Conservation (phyloP, 1,140 invertebrate species). For the Brachionus calyciflorus region DNA sequence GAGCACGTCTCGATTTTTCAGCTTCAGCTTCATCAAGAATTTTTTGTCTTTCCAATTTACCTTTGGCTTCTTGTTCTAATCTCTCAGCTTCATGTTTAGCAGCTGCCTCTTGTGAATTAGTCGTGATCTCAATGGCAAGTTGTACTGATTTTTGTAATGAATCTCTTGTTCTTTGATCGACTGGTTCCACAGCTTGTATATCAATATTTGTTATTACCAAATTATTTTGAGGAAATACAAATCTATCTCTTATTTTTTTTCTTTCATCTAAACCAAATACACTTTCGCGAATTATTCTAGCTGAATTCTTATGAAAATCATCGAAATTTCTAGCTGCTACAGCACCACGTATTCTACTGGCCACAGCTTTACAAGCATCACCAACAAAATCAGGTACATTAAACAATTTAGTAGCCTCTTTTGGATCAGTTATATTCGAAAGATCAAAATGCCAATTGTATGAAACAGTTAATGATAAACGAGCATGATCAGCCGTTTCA, state of each 20-base stretch:
- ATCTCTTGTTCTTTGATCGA: constrained; percentile 57
- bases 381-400: constrained; percentile 57
- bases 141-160: constrained; percentile 57
- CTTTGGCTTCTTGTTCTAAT: constrained; percentile 64
- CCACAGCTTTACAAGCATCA: constrained; percentile 56
- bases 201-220: constrained; percentile 56
- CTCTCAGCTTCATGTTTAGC: constrained; percentile 63
- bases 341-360: constrained; percentile 53
- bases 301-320: constrained; percentile 56
- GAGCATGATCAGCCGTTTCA: constrained; percentile 59
- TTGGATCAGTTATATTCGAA: constrained; percentile 26
- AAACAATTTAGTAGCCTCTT: constrained; percentile 23
- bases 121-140: constrained; percentile 58
- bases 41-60: constrained; percentile 63
- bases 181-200: constrained; percentile 56
- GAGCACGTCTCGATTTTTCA: constrained; percentile 59
- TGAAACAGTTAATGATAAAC: constrained; percentile 53
- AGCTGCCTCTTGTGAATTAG: constrained; percentile 53
- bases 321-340: constrained; percentile 56
- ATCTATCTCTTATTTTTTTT: constrained; percentile 47
- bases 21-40: constrained; percentile 63
- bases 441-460: constrained; percentile 53
- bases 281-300: constrained; percentile 53
- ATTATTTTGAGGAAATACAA: constrained; percentile 48
- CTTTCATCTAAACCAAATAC: constrained; percentile 52